Percentiles rank a stretch among this genome's conserved stretches.
These are phyloP conservation scores for Mandrillus leucophaeus DNA, from an alignment of 2,113 vertebrate genomes.

Conservation along the genomic window DNA sequence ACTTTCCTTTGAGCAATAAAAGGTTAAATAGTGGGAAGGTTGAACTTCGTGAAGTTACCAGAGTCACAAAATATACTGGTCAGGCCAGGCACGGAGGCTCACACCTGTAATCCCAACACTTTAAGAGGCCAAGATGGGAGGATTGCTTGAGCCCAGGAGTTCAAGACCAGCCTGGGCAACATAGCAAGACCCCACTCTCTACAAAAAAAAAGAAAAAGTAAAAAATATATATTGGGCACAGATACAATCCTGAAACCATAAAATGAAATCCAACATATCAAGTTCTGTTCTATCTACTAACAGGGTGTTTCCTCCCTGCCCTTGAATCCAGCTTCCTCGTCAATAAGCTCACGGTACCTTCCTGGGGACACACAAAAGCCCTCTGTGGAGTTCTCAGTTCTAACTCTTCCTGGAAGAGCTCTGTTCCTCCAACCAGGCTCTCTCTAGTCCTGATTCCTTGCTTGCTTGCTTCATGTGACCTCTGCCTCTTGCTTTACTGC, in stretches of 20 bases:
- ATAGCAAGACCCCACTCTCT: neutral
- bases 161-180: neutral
- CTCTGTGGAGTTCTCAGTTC: neutral
- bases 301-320: neutral
- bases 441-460: neutral
- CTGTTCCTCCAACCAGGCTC: neutral
- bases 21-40: neutral
- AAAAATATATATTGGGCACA: neutral
- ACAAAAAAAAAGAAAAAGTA: neutral
- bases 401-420: neutral
- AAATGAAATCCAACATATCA: neutral
- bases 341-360: neutral
- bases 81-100: neutral
- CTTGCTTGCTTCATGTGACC: neutral
- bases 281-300: neutral
- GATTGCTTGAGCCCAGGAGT: neutral
- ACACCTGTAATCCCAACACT: neutral
- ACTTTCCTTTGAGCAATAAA: conserved; percentile 20
- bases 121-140: neutral
- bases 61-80: neutral
- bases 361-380: neutral
- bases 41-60: neutral
- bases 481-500: neutral
- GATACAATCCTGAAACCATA: neutral
- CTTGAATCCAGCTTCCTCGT: neutral